Conservation (phyloP, 2,797 vertebrate species). For the Petrocephalus schoutedeni region DNA sequence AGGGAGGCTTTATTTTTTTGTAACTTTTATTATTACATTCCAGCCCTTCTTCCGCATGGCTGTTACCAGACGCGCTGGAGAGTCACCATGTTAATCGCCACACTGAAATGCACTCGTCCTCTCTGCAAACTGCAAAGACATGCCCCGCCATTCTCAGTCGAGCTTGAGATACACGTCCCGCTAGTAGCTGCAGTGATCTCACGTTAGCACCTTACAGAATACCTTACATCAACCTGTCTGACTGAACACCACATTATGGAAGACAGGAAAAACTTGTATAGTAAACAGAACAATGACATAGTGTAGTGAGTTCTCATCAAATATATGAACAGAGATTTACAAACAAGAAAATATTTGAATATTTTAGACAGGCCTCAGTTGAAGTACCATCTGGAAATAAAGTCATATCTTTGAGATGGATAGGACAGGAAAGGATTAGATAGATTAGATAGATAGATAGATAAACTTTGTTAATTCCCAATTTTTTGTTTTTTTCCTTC, state of each 20-base stretch:
- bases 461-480: neutral
- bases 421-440: neutral
- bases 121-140: conserved; percentile 44
- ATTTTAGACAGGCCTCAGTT: conserved; percentile 18
- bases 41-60: conserved; percentile 28
- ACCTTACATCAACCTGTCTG: neutral
- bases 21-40: conserved; percentile 39
- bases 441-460: neutral
- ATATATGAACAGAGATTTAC: conserved; percentile 14
- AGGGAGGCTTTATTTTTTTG: conserved; percentile 8
- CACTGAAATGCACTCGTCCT: conserved; percentile 40
- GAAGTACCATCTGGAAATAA: neutral
- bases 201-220: conserved; percentile 59
- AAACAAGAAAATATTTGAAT: conserved; percentile 24
- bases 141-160: conserved; percentile 39
- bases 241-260: neutral
- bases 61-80: conserved; percentile 32
- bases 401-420: neutral
- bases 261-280: conserved; percentile 24
- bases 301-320: neutral
- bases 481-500: neutral
- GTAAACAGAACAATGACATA: neutral
- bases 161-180: conserved; percentile 42
- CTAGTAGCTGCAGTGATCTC: conserved; percentile 64
- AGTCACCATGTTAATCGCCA: conserved; percentile 32